Base-by-base conservation (phyloP, 2,888 invertebrate genomes). In the Macropis europaea region DNA sequence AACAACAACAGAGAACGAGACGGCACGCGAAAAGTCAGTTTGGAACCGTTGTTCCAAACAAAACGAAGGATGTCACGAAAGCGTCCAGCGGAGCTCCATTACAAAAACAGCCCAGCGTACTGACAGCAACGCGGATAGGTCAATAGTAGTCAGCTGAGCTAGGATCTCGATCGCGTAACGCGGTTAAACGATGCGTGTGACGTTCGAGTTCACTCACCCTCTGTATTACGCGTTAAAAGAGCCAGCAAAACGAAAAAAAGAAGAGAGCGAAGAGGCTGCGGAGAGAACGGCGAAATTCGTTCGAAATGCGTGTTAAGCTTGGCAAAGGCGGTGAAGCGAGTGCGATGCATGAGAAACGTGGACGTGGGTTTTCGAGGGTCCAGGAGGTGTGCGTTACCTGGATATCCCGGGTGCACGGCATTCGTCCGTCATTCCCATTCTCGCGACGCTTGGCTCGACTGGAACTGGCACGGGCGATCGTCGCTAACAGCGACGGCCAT, bases 401-500 rank as follows among this genome's bases (percentile, higher is more conserved):
- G 84, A 81, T 84, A 82, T 61, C 78, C 80, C 62, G 72, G 79
- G 71, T 70, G 79, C 84, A 83, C 82, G 82, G 76, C 81, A 84
- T 61, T 61, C 62, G 63, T 76, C 76, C 76, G 68, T 79, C 79
- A 81, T 81, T 79, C 79, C 75, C 78, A 75, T 62, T 63, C 72
- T 48, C 70, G 73, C 69, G 69, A 61, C 50, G 78, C 75, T 69
- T 76, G 67, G 59, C 79, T 64, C 67, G 67, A 73, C 77, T 75
- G 73, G 72, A 79, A 77, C 75, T 81, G 77, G 81, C 81, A 83
- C 83, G 79, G 84, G 84, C 82, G 83, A 82, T 83, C 79, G 79
- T 83, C 84, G 81, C 77, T 86, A 84, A 83, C 87, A 85, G 83
- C 84, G 86, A 87, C 89, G 84, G 88, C 89, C 89, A 89, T 89